Evolutionary conservation across 2,888 invertebrate species (phyloP), one percentile per base, ranked within the genome.

Genomic region (Pseudolycoriella hygida): DNA sequence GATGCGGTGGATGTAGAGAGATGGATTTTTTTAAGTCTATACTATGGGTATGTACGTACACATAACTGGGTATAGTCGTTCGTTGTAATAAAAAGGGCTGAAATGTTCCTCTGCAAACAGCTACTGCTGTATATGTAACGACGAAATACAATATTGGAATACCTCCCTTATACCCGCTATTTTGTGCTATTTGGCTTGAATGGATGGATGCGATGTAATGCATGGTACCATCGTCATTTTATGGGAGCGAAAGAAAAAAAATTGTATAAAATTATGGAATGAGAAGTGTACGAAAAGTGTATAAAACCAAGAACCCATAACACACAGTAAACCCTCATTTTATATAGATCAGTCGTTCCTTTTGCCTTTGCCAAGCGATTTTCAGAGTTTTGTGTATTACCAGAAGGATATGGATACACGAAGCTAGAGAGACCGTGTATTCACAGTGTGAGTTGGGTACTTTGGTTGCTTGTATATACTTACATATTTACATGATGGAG

Each of bases 121-220:
- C 37, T 15, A 6, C n/a, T 39, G 4, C 17, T 39, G 39, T 39
- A 39, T 17, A 39, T 14, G 17, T 3, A 17, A 25, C 25, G 25
- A 25, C 25, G 25, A 25, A 8, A 25, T 25, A 25, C 25, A 25
- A 25, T 25, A 25, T 25, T 25, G 25, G 25, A 25, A 25, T 25
- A 25, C 8, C 25, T 25, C 11, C 17, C 15, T 17, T 17, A 14
- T 4, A 39, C 17, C 15, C 39, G 17, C 15, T 17, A 39, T 39
- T 39, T 39, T 39, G 39, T 39, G 39, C 39, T n/a, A 14, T 39
- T 17, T 17, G 39, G 39, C 39, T 39, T 39, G 17, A 17, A 39
- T 39, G 39, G 39, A 39, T 39, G 39, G 39, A 39, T 39, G 39
- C 39, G 15, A 39, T 39, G 39, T 39, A 17, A 39, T 39, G 17